These are phyloP conservation scores for Anniella stebbinsi DNA, from an alignment of 2,797 vertebrate species.

Conservation along the genomic window DNA sequence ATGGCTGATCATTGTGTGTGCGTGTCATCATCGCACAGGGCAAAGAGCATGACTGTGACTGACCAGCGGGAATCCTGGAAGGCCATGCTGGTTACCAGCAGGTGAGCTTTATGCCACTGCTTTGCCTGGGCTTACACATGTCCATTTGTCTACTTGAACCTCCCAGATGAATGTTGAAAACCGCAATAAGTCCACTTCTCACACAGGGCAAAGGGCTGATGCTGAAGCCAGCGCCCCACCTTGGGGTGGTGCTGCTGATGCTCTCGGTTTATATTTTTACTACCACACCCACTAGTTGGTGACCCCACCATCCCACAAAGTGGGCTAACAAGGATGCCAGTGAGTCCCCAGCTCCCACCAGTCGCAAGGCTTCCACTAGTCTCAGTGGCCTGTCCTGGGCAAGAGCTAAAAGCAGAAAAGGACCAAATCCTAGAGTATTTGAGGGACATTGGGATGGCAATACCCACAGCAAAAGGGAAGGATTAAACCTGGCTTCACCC, in stretches of 20 bases:
- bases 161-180: slow-evolving; percentile 6
- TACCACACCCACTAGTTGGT: background rate
- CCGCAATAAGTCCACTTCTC: slow-evolving; percentile 37
- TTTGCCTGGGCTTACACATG: background rate
- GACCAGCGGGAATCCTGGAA: background rate
- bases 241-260: slow-evolving; percentile 19
- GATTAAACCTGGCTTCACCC: background rate
- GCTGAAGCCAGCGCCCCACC: slow-evolving; percentile 18
- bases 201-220: slow-evolving; percentile 46
- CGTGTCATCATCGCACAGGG: slow-evolving; percentile 16
- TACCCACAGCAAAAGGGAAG: background rate
- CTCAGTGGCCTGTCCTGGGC: slow-evolving; percentile 22
- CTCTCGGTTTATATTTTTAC: slow-evolving; percentile 19
- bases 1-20: background rate
- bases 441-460: background rate
- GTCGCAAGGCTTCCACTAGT: background rate
- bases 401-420: background rate
- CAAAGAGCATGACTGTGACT: background rate
- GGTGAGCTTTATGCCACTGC: background rate
- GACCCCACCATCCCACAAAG: background rate
- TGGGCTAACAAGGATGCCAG: background rate
- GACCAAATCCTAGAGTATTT: too few species aligned
- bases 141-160: slow-evolving; percentile 4
- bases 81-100: background rate
- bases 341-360: background rate